Conservation (phyloP, 2,888 invertebrate genomes). For the Lasius fuliginosus region DNA sequence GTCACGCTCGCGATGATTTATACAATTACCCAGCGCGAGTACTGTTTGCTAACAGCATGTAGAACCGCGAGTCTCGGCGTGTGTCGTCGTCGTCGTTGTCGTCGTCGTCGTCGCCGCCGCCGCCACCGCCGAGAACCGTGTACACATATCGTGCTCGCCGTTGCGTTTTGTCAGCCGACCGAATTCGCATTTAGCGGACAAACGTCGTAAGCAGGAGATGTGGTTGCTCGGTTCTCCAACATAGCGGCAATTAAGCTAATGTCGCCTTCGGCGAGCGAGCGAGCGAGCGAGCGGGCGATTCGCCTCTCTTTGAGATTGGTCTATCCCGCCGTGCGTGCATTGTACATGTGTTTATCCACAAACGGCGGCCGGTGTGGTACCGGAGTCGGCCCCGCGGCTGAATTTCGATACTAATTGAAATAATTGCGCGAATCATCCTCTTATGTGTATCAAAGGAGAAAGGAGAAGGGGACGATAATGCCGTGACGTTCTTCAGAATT, state of each 20-base stretch:
- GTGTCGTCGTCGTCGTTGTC: constrained; percentile 23
- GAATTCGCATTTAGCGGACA: constrained; percentile 66
- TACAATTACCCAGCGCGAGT: constrained; percentile 71
- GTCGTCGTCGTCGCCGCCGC: neutral
- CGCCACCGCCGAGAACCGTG: neutral
- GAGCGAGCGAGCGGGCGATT: constrained; percentile 40
- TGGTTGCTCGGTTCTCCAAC: constrained; percentile 40
- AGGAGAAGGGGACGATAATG: neutral
- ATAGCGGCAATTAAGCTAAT: constrained; percentile 80
- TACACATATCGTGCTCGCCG: neutral
- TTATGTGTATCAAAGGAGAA: neutral
- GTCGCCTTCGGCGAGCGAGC: constrained; percentile 72
- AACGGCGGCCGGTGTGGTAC: constrained; percentile 25
- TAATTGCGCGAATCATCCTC: constrained; percentile 53
- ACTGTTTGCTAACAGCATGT: constrained; percentile 73
- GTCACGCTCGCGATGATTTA: constrained; percentile 72
- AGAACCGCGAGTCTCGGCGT: constrained; percentile 48
- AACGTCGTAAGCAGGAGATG: neutral
- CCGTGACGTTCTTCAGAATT: neutral
- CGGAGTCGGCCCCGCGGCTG: neutral
- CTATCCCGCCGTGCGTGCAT: neutral
- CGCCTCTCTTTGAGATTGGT: constrained; percentile 59
- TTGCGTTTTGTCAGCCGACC: constrained; percentile 57
- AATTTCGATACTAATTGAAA: constrained; percentile 68
- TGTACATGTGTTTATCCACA: constrained; percentile 60